These are phyloP conservation scores for Halotydeus destructor DNA, from an alignment of 1,140 invertebrate genomes.

Conservation along the genomic window DNA sequence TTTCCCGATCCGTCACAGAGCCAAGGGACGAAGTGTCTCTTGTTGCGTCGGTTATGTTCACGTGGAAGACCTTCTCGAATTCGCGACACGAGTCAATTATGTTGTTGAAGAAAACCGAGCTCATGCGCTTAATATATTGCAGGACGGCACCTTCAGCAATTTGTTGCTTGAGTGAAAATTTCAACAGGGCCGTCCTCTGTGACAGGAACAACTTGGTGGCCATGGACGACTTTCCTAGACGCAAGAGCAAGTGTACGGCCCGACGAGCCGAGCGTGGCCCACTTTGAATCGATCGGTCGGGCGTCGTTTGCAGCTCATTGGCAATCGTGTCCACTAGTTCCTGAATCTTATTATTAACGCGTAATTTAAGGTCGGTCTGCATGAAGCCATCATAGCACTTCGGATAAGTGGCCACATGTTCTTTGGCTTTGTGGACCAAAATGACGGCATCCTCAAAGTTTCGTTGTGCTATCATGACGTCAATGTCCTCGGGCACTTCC, in stretches of 20 bases:
- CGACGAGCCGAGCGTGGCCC: conserved; percentile 63
- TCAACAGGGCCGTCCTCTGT: conserved; percentile 57
- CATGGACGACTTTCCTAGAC: conserved; percentile 46
- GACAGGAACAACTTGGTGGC: conserved; percentile 67
- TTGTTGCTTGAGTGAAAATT: conserved; percentile 56
- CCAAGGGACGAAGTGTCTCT: not conserved
- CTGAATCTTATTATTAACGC: conserved; percentile 50
- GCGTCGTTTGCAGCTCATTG: conserved; percentile 62
- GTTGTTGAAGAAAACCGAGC: conserved; percentile 66
- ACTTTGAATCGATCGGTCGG: conserved; percentile 75
- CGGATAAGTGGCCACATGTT: conserved; percentile 19
- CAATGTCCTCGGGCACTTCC: conserved; percentile 80
- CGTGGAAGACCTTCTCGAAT: conserved; percentile 51
- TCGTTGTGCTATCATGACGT: conserved; percentile 87
- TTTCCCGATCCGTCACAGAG: not conserved
- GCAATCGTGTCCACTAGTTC: conserved; percentile 60
- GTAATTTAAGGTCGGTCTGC: conserved; percentile 18
- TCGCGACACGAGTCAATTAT: conserved; percentile 66
- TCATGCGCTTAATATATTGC: conserved; percentile 59
- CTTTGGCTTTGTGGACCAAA: conserved; percentile 41
- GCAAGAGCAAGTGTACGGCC: conserved; percentile 64
- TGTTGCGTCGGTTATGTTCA: not conserved
- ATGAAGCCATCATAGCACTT: conserved; percentile 13
- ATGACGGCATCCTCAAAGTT: conserved; percentile 86
- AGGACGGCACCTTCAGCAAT: conserved; percentile 62